phyloP scores from a whole-genome alignment of 1,140 invertebrate species.

The Philaenus spumarius region DNA sequence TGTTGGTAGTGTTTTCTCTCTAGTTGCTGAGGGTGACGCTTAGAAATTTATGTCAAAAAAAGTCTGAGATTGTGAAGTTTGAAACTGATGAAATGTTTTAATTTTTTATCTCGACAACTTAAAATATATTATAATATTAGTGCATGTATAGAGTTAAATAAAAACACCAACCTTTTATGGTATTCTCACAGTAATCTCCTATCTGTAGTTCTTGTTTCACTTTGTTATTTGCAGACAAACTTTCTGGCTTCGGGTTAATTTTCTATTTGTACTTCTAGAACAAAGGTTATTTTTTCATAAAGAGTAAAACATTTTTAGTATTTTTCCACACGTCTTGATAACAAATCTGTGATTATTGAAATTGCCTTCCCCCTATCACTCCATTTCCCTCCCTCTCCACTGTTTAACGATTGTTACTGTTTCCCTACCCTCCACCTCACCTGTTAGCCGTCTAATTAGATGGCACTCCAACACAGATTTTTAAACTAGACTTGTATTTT shows the following conservation, averaged over 20 bases:
- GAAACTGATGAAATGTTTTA: conserved; percentile 23
- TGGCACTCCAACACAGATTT: no score
- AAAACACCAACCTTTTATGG: conserved; percentile 16
- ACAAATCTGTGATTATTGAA: conserved; percentile 18
- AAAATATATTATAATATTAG: conserved; percentile 8
- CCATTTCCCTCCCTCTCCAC: no score
- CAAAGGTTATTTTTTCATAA: no score
- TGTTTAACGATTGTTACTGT: no score
- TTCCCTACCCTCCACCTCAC: no score
- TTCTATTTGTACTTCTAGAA: no score
- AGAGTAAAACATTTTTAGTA: no score
- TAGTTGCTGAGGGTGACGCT: conserved; percentile 3
- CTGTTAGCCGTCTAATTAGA: no score
- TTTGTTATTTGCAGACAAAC: conserved; percentile 13
- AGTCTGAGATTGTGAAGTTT: conserved; percentile 29
- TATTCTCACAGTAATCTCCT: not conserved
- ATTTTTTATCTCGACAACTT: conserved; percentile 23
- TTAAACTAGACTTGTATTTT: no score
- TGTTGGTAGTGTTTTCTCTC: conserved; percentile 13
- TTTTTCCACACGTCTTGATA: conserved; percentile 10
- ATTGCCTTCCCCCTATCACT: conserved; percentile 22
- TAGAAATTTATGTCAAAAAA: conserved; percentile 23
- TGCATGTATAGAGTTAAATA: conserved; percentile 16
- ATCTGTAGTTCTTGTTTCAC: not conserved
- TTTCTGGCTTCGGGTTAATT: not conserved